These are phyloP conservation scores for Vultur gryphus DNA, from an alignment of 2,797 vertebrate genomes.

Conservation along the genomic window DNA sequence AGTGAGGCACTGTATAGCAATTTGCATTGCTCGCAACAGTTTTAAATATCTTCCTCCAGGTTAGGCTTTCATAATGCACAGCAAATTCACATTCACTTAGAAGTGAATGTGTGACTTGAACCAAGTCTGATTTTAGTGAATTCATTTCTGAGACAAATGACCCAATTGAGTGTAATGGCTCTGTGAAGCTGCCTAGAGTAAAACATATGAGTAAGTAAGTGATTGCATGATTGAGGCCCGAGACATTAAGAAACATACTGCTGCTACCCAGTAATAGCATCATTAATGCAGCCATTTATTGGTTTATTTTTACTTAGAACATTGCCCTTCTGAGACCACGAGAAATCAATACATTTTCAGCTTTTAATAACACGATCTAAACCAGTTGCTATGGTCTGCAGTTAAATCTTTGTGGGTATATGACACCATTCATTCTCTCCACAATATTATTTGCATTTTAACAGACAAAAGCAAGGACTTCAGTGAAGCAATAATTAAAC, in stretches of 20 bases:
- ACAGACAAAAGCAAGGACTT: slow-evolving; percentile 12
- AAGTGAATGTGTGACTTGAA: background rate
- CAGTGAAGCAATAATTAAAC: slow-evolving; percentile 28
- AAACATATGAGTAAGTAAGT: slow-evolving; percentile 37
- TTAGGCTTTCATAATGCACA: background rate
- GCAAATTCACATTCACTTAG: background rate
- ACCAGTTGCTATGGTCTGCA: slow-evolving; percentile 18
- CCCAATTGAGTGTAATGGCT: slow-evolving; percentile 31
- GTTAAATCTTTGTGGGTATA: slow-evolving; percentile 24
- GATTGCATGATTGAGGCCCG: background rate
- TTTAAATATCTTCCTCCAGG: slow-evolving; percentile 24
- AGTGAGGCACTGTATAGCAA: background rate
- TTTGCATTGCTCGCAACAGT: background rate
- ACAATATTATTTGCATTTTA: slow-evolving; percentile 36
- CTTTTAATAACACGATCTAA: slow-evolving; percentile 62
- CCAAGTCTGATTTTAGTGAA: slow-evolving; percentile 13
- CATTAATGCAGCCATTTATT: slow-evolving; percentile 35
- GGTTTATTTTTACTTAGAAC: slow-evolving; percentile 43
- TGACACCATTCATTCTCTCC: slow-evolving; percentile 5
- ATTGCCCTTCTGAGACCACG: slow-evolving; percentile 9
- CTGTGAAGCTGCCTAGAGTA: slow-evolving; percentile 31
- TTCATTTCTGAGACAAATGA: slow-evolving; percentile 51
- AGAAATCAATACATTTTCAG: slow-evolving; percentile 46
- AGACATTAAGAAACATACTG: slow-evolving; percentile 3
- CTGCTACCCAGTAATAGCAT: slow-evolving; percentile 14